Base-by-base conservation (phyloP, 2,797 vertebrate genomes). In the Phrynocephalus guinanensis region DNA sequence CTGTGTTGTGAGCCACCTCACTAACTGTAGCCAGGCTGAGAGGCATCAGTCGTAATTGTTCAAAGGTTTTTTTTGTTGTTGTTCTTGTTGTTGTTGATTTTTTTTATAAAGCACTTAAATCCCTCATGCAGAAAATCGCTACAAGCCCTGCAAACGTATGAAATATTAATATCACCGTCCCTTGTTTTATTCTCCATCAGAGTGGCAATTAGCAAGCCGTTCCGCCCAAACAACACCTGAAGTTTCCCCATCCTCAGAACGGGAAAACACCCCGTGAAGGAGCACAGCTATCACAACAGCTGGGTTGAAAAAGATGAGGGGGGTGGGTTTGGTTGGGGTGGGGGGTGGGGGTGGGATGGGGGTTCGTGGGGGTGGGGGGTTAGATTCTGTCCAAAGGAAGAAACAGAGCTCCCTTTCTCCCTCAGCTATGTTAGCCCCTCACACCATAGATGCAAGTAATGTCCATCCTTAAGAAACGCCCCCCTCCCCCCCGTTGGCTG, bases 371-470 rank as follows among this genome's bases (percentile, higher is more conserved):
- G 79, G 38, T 3, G 38, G 38, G 38, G 38, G 3, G 38, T 44
- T 5, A 44, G 38, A 87, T 80, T 92, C 90, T 91, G 87, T 85
- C 88, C 85, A 91, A 91, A 91, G 86, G 82, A 44, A 93, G 89
- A 89, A 96, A 97, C 96, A 97, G 94, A 96, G 95, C 86, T 75
- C 88, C 94, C 94, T 96, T 97, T 96, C 94, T 96, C 92, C 93
- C 63, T 95, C 77, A 90, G 92, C 86, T 90, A 94, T 5, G 93
- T 93, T 82, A 75, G 92, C 91, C 91, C 38, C 66, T 77, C 72
- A 48, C 73, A 92, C 81, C 94, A 97, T 96, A 96, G 96, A 97
- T 97, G 95, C 92, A 94, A 97, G 96, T 96, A 96, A 97, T 97
- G 97, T 96, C 96, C 96, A 89, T 96, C 94, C 95, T 95, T 96